phyloP scores from a whole-genome alignment of 2,888 invertebrate genomes.

The Tenthredo livida region DNA sequence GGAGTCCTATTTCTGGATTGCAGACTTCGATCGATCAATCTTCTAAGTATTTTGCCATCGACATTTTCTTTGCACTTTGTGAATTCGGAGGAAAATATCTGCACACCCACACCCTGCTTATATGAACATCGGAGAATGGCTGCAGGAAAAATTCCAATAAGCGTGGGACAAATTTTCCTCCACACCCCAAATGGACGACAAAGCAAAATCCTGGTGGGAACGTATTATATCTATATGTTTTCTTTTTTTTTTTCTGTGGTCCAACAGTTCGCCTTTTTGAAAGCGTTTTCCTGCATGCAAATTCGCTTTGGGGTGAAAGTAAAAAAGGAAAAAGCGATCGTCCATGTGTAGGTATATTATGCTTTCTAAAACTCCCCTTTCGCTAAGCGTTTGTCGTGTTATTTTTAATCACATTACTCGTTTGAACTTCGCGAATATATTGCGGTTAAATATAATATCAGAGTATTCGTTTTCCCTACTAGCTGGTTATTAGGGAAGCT shows the following conservation, averaged over 20 bases:
- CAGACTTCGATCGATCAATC: background rate
- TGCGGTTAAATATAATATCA: background rate
- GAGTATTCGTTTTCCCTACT: background rate
- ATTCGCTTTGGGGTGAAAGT: background rate
- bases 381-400: background rate
- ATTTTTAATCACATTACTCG: conserved; percentile 9
- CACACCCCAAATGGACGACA: background rate
- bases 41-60: background rate
- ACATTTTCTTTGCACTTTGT: background rate
- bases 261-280: background rate
- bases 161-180: background rate
- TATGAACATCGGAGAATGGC: background rate
- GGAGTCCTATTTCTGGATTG: background rate
- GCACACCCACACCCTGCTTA: background rate
- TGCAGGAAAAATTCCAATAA: conserved; percentile 3
- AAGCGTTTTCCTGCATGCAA: background rate
- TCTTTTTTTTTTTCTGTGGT: background rate
- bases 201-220: background rate
- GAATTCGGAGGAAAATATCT: background rate
- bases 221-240: background rate
- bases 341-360: background rate
- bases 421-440: background rate
- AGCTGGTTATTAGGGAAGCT: background rate
- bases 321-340: background rate
- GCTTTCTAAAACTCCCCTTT: background rate